phyloP scores from a whole-genome alignment of 2,113 vertebrate species.

The Solea solea region DNA sequence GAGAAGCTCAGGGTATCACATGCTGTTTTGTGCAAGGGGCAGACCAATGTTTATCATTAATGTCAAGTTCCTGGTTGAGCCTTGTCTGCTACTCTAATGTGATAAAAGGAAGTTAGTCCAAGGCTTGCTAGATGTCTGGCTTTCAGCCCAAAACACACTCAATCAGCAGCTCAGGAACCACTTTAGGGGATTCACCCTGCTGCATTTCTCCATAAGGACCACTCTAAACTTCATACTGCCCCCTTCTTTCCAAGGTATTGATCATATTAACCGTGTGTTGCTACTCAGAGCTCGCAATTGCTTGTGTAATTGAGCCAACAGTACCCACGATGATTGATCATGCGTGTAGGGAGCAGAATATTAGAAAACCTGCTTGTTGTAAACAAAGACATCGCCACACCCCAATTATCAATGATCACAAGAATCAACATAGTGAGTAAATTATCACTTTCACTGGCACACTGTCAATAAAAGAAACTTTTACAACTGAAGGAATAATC shows the following conservation, averaged over 20 bases:
- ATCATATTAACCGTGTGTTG: constrained; percentile 46
- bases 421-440: background rate
- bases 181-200: constrained; percentile 46
- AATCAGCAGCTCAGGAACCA: constrained; percentile 58
- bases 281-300: constrained; percentile 31
- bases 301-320: constrained; percentile 19
- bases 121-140: constrained; percentile 59
- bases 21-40: constrained; percentile 65
- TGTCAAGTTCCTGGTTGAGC: constrained; percentile 57
- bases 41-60: constrained; percentile 70
- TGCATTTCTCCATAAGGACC: constrained; percentile 1
- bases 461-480: background rate
- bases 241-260: constrained; percentile 32
- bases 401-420: background rate
- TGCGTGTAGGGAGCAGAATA: background rate
- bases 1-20: constrained; percentile 66
- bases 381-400: background rate
- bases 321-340: background rate
- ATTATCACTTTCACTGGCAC: background rate
- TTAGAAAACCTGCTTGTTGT: background rate
- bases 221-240: constrained; percentile 17
- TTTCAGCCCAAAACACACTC: constrained; percentile 42
- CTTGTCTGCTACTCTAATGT: constrained; percentile 71
- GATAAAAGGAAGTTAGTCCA: constrained; percentile 71
- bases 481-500: background rate